phyloP scores from a whole-genome alignment of 2,888 invertebrate genomes.

The Palloptera scutellata region DNA sequence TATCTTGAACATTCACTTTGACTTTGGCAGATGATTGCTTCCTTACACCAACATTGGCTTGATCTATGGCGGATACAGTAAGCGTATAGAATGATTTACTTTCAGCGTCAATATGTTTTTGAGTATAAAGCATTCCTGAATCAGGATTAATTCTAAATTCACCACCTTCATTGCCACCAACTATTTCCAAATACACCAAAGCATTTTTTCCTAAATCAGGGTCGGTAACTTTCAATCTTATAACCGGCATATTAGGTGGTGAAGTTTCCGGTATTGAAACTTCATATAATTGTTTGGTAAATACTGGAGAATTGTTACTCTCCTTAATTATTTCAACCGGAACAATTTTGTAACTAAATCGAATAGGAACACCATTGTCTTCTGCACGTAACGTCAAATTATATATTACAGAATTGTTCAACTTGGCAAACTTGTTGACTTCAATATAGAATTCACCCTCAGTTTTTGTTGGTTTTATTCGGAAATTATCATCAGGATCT shows the following conservation, averaged over 20 bases:
- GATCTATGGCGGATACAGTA: conserved; percentile 89
- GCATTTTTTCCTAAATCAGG: conserved; percentile 85
- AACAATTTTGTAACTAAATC: conserved; percentile 80
- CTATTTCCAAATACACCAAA: conserved; percentile 85
- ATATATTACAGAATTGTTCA: conserved; percentile 74
- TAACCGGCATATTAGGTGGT: conserved; percentile 87
- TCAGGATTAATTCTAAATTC: conserved; percentile 87
- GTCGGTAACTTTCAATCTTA: conserved; percentile 86
- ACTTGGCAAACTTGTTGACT: conserved; percentile 63
- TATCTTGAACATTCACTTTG: conserved; percentile 86
- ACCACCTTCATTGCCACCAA: conserved; percentile 89
- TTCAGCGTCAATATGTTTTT: conserved; percentile 84
- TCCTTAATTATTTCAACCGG: conserved; percentile 82
- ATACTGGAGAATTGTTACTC: conserved; percentile 87
- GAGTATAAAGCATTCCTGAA: conserved; percentile 89
- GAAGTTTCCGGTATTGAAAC: conserved; percentile 88
- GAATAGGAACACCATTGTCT: conserved; percentile 83
- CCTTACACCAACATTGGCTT: conserved; percentile 81
- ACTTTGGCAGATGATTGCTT: conserved; percentile 92
- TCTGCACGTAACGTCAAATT: conserved; percentile 86
- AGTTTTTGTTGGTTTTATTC: conserved; percentile 72
- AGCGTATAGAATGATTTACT: conserved; percentile 82
- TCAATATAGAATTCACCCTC: conserved; percentile 81
- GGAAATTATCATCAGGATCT: conserved; percentile 88
- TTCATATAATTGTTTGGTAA: conserved; percentile 86